Conservation (phyloP, 2,797 vertebrate genomes). For the Steatocranus sp. region DNA sequence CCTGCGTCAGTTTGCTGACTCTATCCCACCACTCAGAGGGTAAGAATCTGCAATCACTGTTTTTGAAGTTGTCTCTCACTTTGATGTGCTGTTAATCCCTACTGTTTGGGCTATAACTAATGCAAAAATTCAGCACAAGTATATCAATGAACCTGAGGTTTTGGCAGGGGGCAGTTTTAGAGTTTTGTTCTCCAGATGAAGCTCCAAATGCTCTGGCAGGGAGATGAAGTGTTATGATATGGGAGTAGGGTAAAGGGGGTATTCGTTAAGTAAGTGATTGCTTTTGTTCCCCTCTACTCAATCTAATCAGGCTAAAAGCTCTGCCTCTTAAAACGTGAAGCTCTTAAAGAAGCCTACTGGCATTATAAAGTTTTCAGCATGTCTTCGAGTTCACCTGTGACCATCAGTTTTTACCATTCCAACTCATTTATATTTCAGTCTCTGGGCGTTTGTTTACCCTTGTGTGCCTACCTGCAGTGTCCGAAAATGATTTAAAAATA, state of each 20-base stretch:
- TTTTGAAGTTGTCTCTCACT: not conserved
- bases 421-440: not conserved
- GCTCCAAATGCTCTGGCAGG: conserved; percentile 35
- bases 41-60: conserved; percentile 63
- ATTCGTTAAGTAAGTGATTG: conserved; percentile 64
- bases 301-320: conserved; percentile 71
- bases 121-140: not conserved
- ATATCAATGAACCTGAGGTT: not conserved
- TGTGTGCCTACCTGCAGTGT: not conserved
- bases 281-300: conserved; percentile 55
- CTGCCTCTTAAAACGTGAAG: conserved; percentile 55
- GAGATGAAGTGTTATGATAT: conserved; percentile 53
- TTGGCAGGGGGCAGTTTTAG: not conserved
- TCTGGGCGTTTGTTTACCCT: not conserved
- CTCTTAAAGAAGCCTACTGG: conserved; percentile 40
- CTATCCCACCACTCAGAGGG: conserved; percentile 99
- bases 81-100: not conserved
- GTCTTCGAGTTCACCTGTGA: conserved; percentile 32
- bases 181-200: conserved; percentile 16
- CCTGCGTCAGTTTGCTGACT: conserved; percentile 96
- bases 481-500: not conserved
- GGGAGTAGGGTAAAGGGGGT: conserved; percentile 38
- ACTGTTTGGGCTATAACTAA: not conserved
- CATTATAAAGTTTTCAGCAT: conserved; percentile 51
- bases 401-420: not conserved